Evolutionary conservation across 2,888 invertebrate species (phyloP), one percentile per base, ranked within the genome.

Genomic region (Eupithecia exiguata): DNA sequence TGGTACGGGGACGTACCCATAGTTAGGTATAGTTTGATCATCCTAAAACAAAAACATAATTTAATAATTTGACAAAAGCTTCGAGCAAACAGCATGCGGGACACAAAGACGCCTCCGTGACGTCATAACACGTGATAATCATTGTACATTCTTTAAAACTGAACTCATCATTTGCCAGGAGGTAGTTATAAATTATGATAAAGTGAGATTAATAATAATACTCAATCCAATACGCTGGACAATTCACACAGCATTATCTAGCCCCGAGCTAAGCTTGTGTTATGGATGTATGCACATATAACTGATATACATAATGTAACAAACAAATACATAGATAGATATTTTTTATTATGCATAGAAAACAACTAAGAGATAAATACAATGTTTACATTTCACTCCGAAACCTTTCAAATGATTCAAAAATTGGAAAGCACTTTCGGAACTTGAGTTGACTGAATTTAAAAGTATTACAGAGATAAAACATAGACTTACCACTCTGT

Each of bases 401-500:
- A 46, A 46, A n/a, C n/a, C 49, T 49, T 46, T 49, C n/a, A 49
- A 46, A 46, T 7, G 0, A 46, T 46, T 18, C 6, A 49, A 49
- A 49, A n/a, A 49, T 6, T n/a, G 18, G 18, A n/a, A 2, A 49
- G 49, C 49, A 49, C 49, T n/a, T 53, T 49, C n/a, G 5, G n/a
- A n/a, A 21, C 21, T n/a, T n/a, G n/a, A n/a, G n/a, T n/a, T n/a
- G n/a, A n/a, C n/a, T n/a, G n/a, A n/a, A n/a, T n/a, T n/a, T n/a
- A n/a, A n/a, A n/a, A n/a, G n/a, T n/a, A n/a, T n/a, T n/a, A n/a
- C n/a, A n/a, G n/a, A n/a, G 35, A 16, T 5, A 35, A 35, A 62
- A 35, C 7, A 25, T 25, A 40, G 9, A 91, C 93, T 91, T 82
- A 93, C 94, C 74, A 87, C 81, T 88, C 89, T 88, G 58, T 91